These are phyloP conservation scores for Pteropus rufus DNA, from an alignment of 2,797 vertebrate genomes.

Conservation along the genomic window DNA sequence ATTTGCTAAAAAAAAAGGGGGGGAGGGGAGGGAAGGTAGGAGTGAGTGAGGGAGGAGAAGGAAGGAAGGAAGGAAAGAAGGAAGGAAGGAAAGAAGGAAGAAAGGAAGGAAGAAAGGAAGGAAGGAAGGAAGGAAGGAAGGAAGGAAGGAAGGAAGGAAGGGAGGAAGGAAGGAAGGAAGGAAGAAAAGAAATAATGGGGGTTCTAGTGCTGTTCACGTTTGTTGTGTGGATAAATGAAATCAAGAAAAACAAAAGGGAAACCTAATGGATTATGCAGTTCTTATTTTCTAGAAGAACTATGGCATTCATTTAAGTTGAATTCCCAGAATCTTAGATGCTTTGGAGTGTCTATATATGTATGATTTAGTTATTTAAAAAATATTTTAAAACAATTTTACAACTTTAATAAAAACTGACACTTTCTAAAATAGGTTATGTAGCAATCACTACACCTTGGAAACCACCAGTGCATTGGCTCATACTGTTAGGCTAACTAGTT, in stretches of 20 bases:
- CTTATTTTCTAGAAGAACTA: background rate
- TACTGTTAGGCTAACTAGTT: background rate
- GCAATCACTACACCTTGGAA: background rate
- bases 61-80: background rate
- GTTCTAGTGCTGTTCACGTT: background rate
- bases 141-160: too few relatives aligned
- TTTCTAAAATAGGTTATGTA: background rate
- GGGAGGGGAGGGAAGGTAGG: background rate
- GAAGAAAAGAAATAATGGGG: background rate
- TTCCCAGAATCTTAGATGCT: background rate
- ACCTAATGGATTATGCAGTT: background rate
- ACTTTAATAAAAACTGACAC: background rate
- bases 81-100: too few relatives aligned
- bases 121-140: too few relatives aligned
- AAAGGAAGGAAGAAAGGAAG: too few relatives aligned
- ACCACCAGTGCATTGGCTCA: background rate
- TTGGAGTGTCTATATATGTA: background rate
- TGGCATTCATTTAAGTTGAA: background rate
- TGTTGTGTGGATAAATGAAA: background rate
- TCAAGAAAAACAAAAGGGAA: background rate
- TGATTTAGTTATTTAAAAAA: constrained; percentile 13
- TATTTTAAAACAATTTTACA: background rate
- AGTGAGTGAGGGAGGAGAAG: background rate
- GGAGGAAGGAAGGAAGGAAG: background rate
- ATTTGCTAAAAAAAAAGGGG: too few relatives aligned